A percentile compares a stretch with the other conserved stretches of the same genome.
phyloP scores from a whole-genome alignment of 1,140 invertebrate genomes.

The Triops longicaudatus region DNA sequence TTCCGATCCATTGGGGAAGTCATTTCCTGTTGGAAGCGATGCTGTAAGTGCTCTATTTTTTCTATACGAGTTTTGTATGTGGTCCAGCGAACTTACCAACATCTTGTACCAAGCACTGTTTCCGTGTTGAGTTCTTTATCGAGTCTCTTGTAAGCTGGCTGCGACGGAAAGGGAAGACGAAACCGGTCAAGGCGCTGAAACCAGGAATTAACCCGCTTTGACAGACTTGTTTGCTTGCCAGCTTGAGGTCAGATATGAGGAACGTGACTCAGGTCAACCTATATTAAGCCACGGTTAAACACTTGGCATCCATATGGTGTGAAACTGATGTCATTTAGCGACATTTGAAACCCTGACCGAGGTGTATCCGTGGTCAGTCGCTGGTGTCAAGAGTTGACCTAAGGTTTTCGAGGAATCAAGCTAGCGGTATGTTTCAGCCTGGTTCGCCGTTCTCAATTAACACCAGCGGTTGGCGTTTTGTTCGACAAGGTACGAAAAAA shows the following conservation, averaged over 20 bases:
- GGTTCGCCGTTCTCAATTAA: no score
- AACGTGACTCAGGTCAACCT: background rate
- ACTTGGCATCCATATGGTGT: conserved; percentile 5
- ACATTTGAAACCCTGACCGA: background rate
- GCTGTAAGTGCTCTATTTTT: conserved; percentile 15
- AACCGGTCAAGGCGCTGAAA: background rate
- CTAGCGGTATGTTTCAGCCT: no score
- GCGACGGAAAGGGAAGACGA: background rate
- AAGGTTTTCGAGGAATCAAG: no score
- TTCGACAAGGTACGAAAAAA: background rate
- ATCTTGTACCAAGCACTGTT: background rate
- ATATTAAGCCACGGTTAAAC: background rate
- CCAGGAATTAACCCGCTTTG: background rate
- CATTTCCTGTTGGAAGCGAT: conserved; percentile 8
- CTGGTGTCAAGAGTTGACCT: no score
- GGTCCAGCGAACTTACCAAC: background rate
- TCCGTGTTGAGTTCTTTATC: conserved; percentile 7
- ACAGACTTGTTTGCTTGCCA: conserved; percentile 14
- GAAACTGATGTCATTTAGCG: background rate
- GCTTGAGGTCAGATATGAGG: conserved; percentile 8
- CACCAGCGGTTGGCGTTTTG: background rate
- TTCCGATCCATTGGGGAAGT: conserved; percentile 5
- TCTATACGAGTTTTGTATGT: background rate
- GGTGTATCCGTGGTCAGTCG: no score
- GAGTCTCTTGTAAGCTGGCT: background rate